A percentile compares a stretch with the other conserved stretches of the same genome.
phyloP scores from a whole-genome alignment of 1,140 invertebrate genomes.

The Drosophila pseudoobscura region DNA sequence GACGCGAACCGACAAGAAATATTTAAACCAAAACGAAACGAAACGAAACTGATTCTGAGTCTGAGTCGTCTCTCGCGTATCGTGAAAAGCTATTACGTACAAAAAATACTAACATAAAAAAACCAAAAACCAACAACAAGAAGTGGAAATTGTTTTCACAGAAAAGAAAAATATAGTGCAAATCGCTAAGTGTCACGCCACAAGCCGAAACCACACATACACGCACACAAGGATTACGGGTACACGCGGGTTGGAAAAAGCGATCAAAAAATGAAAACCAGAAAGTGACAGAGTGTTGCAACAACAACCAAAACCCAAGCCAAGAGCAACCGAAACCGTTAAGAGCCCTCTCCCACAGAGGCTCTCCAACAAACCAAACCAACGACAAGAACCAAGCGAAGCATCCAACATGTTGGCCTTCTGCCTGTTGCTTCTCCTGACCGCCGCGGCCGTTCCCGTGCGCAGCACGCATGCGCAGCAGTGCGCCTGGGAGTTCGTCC shows the following conservation, averaged over 20 bases:
- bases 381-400: constrained; percentile 1
- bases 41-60: constrained; percentile 26
- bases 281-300: constrained; percentile 65
- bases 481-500: constrained; percentile 81
- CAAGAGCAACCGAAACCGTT: constrained; percentile 24
- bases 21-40: constrained; percentile 10
- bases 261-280: constrained; percentile 77
- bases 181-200: constrained; percentile 44
- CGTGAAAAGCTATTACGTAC: constrained; percentile 6
- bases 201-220: constrained; percentile 4
- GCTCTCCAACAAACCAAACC: constrained; percentile 15
- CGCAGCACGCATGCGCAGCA: constrained; percentile 73
- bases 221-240: constrained; percentile 72
- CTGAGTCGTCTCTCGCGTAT: constrained; percentile 4
- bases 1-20: constrained; percentile 23
- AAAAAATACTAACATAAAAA: constrained; percentile 16
- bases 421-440: constrained; percentile 54
- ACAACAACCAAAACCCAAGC: constrained; percentile 28
- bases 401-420: constrained; percentile 7
- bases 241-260: constrained; percentile 53
- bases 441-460: constrained; percentile 10
- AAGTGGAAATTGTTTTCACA: constrained; percentile 3
- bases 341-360: background rate
- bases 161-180: constrained; percentile 9
- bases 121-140: background rate